Conservation (phyloP, 2,888 invertebrate genomes). For the Folsomia candida region DNA sequence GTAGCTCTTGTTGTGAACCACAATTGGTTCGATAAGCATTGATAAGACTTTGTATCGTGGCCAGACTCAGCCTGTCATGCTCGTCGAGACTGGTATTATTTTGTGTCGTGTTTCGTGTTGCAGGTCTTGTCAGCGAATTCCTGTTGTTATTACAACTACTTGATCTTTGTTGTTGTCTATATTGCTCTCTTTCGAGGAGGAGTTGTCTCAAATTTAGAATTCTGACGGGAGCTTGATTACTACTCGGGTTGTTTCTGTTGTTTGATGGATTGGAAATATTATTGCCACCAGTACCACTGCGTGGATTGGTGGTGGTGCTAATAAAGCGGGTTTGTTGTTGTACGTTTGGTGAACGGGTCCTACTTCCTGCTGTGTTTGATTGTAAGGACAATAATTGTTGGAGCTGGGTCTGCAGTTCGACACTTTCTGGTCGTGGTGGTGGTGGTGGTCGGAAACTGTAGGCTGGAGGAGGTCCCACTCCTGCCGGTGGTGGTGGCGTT, state of each 20-base stretch:
- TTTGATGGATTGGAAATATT: not conserved
- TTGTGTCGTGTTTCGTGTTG: too few relatives aligned
- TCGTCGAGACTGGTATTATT: too few relatives aligned
- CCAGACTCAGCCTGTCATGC: too few relatives aligned
- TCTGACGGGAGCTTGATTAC: too few relatives aligned
- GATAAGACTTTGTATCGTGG: slow-evolving; percentile 12
- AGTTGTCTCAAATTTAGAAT: too few relatives aligned
- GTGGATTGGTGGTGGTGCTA: not conserved
- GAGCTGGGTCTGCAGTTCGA: not conserved
- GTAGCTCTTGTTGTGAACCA: too few relatives aligned
- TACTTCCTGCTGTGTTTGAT: not conserved
- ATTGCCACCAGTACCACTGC: not conserved
- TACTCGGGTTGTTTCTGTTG: too few relatives aligned
- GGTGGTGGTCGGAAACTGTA: not conserved
- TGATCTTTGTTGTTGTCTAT: not conserved
- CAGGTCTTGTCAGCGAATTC: not conserved
- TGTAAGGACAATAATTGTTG: not conserved
- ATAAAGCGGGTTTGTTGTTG: not conserved
- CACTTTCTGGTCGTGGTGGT: too few relatives aligned
- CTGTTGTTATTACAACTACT: not conserved
- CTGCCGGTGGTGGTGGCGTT: not conserved
- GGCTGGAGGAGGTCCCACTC: not conserved
- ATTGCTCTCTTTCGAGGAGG: too few relatives aligned
- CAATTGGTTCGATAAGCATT: slow-evolving; percentile 3
- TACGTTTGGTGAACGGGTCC: too few relatives aligned